phyloP scores from a whole-genome alignment of 2,113 vertebrate species.

The Megaptera novaeangliae region DNA sequence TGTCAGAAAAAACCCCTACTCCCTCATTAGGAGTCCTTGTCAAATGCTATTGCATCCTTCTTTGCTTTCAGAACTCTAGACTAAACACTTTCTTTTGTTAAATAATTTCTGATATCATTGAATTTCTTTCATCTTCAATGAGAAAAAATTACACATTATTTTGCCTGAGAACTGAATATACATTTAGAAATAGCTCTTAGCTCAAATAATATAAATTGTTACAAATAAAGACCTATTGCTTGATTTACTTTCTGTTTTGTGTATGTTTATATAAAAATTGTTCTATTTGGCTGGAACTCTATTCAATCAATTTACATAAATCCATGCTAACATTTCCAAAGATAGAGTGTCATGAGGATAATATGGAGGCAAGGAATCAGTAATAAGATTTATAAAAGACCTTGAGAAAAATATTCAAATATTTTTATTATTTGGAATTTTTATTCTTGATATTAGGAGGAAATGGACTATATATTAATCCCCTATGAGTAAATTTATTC shows the following conservation, averaged over 20 bases:
- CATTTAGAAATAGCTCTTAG: not conserved
- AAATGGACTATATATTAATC: not conserved
- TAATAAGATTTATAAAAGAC: not conserved
- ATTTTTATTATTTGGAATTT: not conserved
- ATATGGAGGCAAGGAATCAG: not conserved
- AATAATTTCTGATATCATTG: constrained; percentile 11
- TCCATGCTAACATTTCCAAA: not conserved
- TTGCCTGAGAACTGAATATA: not conserved
- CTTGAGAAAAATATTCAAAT: not conserved
- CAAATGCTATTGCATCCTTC: not conserved
- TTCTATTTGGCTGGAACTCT: not conserved
- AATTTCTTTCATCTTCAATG: not conserved
- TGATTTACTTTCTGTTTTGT: not conserved
- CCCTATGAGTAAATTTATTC: not conserved
- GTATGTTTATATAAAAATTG: not conserved
- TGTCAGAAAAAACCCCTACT: not conserved
- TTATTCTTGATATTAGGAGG: not conserved
- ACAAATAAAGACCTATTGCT: not conserved
- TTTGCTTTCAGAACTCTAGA: not conserved
- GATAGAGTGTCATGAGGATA: not conserved
- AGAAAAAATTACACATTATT: not conserved
- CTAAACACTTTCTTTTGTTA: not conserved
- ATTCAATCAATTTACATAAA: not conserved
- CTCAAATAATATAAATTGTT: not conserved
- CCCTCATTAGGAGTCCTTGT: not conserved